A percentile compares a stretch with the other conserved stretches of the same genome.
Evolutionary conservation across 1,140 invertebrate genomes (phyloP).

Genomic region (Spodoptera litura): DNA sequence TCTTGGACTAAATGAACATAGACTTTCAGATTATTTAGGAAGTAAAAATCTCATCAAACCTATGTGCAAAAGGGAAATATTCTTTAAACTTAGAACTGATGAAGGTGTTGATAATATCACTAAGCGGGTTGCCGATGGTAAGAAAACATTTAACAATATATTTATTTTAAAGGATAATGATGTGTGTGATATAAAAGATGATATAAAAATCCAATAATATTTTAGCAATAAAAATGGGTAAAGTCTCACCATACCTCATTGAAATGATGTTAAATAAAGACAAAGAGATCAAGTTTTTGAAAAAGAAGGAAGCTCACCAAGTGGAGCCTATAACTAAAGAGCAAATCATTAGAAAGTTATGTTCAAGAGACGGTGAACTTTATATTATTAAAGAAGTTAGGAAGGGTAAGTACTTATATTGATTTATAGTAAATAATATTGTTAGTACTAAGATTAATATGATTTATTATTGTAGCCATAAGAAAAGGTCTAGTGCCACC

Average conservation of each 20-base stretch:
- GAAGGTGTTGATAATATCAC: slow-evolving; percentile 11
- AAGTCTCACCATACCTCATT: slow-evolving; percentile 9
- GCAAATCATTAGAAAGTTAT: not conserved
- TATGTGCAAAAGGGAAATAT: slow-evolving; percentile 7
- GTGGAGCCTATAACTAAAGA: not conserved
- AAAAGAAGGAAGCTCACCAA: not conserved
- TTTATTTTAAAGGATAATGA: not conserved
- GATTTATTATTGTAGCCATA: not conserved
- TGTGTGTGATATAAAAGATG: not conserved
- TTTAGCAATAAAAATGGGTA: slow-evolving; percentile 10
- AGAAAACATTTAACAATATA: not conserved
- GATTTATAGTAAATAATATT: too few relatives aligned
- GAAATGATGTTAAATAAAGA: slow-evolving; percentile 13
- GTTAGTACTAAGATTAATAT: not conserved
- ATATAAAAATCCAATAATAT: not conserved
- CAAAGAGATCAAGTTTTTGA: not conserved
- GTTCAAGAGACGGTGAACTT: not conserved
- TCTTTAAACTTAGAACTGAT: not conserved
- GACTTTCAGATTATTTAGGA: not conserved
- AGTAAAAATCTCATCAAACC: not conserved
- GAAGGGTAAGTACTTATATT: not conserved
- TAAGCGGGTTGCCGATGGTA: not conserved
- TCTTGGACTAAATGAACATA: not conserved
- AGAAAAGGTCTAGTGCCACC: not conserved
- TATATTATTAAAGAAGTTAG: not conserved